Percentiles rank a stretch among this genome's conserved stretches.
Evolutionary conservation across 2,113 vertebrate genomes (phyloP).

Genomic region (Isichthys henryi): DNA sequence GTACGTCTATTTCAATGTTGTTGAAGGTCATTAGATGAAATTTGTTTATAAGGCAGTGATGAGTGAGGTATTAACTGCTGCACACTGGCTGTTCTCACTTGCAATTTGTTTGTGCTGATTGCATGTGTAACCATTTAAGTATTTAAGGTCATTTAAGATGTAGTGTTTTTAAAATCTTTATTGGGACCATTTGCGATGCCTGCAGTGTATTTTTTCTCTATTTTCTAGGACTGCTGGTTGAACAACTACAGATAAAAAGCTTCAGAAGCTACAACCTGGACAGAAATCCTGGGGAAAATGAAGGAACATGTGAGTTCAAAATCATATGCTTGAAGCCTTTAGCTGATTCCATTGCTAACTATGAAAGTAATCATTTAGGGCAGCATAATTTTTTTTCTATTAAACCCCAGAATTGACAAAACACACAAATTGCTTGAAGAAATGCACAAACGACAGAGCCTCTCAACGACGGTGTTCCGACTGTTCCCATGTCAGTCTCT

Average conservation of each 20-base stretch:
- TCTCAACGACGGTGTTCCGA: background rate
- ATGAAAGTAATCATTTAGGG: background rate
- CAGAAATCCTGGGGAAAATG: background rate
- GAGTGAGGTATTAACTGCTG: constrained; percentile 9
- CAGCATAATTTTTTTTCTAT: background rate
- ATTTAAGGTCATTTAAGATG: constrained; percentile 1
- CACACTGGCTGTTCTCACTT: background rate
- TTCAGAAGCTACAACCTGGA: background rate
- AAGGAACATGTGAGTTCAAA: background rate
- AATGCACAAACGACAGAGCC: background rate
- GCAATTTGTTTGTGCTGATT: background rate
- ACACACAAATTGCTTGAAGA: background rate
- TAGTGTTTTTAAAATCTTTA: background rate
- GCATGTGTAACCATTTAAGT: background rate
- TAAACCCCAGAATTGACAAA: background rate
- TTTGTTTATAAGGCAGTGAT: constrained; percentile 5
- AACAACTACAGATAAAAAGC: background rate
- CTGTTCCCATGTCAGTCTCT: background rate
- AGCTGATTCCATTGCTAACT: background rate
- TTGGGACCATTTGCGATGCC: background rate
- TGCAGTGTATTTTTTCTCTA: background rate
- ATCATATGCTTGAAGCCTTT: background rate
- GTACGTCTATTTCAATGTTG: background rate
- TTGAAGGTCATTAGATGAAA: constrained; percentile 1
- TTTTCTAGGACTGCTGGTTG: background rate